Conservation (phyloP, 2,888 invertebrate species). For the Conops quadrifasciatus region DNA sequence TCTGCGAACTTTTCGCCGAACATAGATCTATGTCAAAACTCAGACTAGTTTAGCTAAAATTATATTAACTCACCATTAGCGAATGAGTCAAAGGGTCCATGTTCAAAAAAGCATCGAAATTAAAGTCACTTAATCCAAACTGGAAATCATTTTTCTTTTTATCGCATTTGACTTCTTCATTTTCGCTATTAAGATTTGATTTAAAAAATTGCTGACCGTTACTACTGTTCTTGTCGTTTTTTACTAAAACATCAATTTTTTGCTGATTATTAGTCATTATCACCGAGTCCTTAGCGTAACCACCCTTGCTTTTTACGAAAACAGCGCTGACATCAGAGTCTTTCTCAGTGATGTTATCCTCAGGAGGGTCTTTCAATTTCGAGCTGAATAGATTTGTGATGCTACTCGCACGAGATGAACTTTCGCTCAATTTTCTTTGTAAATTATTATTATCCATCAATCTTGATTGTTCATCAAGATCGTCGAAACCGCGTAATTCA, state of each 20-base stretch:
- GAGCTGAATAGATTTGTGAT: slow-evolving; percentile 38
- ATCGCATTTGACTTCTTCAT: not conserved
- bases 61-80: slow-evolving; percentile 69
- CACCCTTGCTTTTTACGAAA: not conserved
- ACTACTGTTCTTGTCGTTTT: not conserved
- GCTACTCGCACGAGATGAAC: slow-evolving; percentile 42
- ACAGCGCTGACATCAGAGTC: slow-evolving; percentile 23
- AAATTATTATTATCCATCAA: slow-evolving; percentile 29
- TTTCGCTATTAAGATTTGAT: not conserved
- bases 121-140: slow-evolving; percentile 70
- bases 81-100: slow-evolving; percentile 80
- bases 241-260: not conserved
- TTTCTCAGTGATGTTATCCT: slow-evolving; percentile 34
- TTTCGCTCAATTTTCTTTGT: slow-evolving; percentile 37
- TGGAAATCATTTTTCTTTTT: slow-evolving; percentile 7
- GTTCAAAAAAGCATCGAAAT: slow-evolving; percentile 86
- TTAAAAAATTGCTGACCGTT: not conserved
- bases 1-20: too few relatives aligned
- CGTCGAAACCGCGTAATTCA: slow-evolving; percentile 92
- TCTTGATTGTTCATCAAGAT: slow-evolving; percentile 65
- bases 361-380: slow-evolving; percentile 36
- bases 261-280: slow-evolving; percentile 4
- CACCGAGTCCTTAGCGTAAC: not conserved
- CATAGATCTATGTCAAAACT: too few relatives aligned
- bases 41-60: too few relatives aligned